Base-by-base conservation (phyloP, 2,113 vertebrate species). In the Shinisaurus crocodilurus region DNA sequence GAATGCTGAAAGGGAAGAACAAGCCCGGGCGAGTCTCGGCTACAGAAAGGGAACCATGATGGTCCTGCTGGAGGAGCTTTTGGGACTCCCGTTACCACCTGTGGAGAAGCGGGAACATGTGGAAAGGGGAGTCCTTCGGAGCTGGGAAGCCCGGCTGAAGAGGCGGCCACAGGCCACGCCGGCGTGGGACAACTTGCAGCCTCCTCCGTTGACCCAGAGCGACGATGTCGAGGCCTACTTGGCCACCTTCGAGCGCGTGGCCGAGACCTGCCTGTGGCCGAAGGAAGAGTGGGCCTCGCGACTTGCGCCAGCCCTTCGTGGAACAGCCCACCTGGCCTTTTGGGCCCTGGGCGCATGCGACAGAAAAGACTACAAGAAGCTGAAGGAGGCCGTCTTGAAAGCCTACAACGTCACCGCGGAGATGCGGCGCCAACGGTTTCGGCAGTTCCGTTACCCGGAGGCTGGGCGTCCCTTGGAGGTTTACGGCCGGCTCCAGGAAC, bases 321-420 rank as follows among this genome's bases (percentile, higher is more conserved):
- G 37, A 32, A 43, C 1, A 1, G 27, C 63, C 37, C 25, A 3
- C 13, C 18, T 37, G 60, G 57, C 63, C 60, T 43, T 3, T 29
- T 29, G 20, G 10, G 8, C 20, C 57, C n/a, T 63, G n/a, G 20
- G 23, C 2, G 9, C 57, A n/a, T 63, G 54, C 9, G 27, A 67
- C 27, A 4, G 25, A 43, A 65, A 84, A 10, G 82, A 84, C 25
- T 84, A 84, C 13, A 37, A 67, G 57, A 43, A 40, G 40, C 54
- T 82, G 54, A 82, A 82, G n/a, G 82, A 43, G 60, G 82, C 82
- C 60, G 40, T 84, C 37, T 84, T 84, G 82, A 84, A 67, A 40
- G 34, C 20, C 60, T 43, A 43, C 37, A 29, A 43, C 12, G 16
- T 84, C 23, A 67, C 82, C 10, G 10, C 40, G 5, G 82, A 84